Base-by-base conservation (phyloP, 2,113 vertebrate genomes). In the Dromiciops gliroides region DNA sequence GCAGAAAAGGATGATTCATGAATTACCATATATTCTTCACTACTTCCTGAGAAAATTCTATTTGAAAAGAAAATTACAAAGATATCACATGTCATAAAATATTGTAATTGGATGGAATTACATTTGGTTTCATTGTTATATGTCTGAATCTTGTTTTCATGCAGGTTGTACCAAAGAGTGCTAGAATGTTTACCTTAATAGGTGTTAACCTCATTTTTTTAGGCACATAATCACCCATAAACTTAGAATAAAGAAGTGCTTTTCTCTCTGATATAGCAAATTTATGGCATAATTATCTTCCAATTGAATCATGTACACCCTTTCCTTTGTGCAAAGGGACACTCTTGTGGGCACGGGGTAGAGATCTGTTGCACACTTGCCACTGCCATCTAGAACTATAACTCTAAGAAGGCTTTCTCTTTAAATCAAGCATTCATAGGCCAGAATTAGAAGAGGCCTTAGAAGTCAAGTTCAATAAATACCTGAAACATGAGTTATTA, bases 71-170 rank as follows among this genome's bases (percentile, higher is more conserved):
- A 24, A 50, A 60, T 89, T 2, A 26, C 4, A 10, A 52, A 56
- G 3, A 47, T 9, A 16, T 5, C 14, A 16, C 1, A 6, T 1
- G 7, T 51, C 26, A 25, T 8, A 47, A 22, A 90, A 12, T n/a
- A 51, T 51, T 95, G 50, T 26, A 49, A 22, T n/a, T 44, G 10
- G 16, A 9, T 53, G 37, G 8, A 10, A 89, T 8, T 7, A 10
- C 0, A 50, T 2, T 3, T 48, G 56, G 28, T 22, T 51, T 50
- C 22, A 22, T 5, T 0, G 0, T 50, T 6, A 22, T n/a, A 0
- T 0, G 0, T 60, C 14, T 31, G 0, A 3, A 3, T 49, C 0
- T 7, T 22, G 0, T 53, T 48, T 14, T 9, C 23, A 0, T 2
- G 7, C 11, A 2, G 0, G 4, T 3, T 24, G 22, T n/a, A 12